phyloP scores from a whole-genome alignment of 2,888 invertebrate genomes.

The Leptopilina syphax region DNA sequence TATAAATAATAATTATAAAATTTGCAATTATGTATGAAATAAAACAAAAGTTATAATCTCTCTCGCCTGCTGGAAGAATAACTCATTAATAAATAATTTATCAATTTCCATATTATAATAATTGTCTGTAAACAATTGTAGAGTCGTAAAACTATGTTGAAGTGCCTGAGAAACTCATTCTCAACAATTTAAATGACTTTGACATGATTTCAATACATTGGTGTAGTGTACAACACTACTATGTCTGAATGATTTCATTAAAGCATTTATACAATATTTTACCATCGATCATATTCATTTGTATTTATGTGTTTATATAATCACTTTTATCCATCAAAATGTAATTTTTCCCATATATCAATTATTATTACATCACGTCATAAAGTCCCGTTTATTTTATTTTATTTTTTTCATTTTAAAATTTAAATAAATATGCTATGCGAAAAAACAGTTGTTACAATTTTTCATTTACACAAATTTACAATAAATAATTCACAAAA shows the following conservation, averaged over 20 bases:
- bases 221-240: not conserved
- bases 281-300: not conserved
- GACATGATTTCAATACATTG: slow-evolving; percentile 24
- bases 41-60: not conserved
- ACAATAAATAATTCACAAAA: no score
- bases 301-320: not conserved
- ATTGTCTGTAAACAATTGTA: slow-evolving; percentile 10
- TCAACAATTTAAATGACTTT: slow-evolving; percentile 33
- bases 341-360: slow-evolving; percentile 1
- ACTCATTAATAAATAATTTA: slow-evolving; percentile 22
- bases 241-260: slow-evolving; percentile 4
- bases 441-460: no score
- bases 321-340: slow-evolving; percentile 9
- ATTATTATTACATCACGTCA: slow-evolving; percentile 3
- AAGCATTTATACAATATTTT: not conserved
- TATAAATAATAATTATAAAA: no score
- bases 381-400: not conserved
- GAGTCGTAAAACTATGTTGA: not conserved
- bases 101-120: not conserved
- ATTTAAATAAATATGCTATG: no score
- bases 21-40: not conserved
- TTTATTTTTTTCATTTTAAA: not conserved
- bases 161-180: slow-evolving; percentile 28
- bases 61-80: not conserved
- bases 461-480: no score